phyloP scores from a whole-genome alignment of 2,113 vertebrate genomes.

The Apeltes quadracus region DNA sequence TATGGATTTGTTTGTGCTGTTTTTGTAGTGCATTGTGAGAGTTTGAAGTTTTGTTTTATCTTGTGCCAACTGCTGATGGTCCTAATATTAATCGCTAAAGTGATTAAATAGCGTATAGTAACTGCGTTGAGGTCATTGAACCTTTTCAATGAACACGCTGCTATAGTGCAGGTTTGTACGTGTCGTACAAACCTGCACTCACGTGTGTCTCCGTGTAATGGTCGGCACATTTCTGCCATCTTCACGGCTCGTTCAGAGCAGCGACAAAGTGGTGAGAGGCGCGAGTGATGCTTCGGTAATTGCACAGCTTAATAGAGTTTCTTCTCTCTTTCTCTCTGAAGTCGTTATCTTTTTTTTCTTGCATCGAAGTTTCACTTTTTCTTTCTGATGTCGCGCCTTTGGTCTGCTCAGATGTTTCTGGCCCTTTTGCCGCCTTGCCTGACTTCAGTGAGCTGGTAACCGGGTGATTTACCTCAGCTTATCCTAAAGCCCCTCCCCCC shows the following conservation, averaged over 20 bases:
- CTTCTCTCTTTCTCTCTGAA: constrained; percentile 32
- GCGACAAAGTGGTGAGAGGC: constrained; percentile 10
- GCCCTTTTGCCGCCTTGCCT: not conserved
- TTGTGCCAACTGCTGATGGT: constrained; percentile 2
- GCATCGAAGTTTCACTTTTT: constrained; percentile 1
- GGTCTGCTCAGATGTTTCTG: constrained; percentile 32
- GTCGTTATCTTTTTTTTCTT: constrained; percentile 16
- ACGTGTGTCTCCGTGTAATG: not conserved
- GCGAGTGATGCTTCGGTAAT: constrained; percentile 21
- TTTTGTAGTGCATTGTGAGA: not conserved
- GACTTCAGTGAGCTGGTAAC: constrained; percentile 39
- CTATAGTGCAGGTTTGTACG: not conserved
- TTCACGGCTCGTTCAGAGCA: constrained; percentile 11
- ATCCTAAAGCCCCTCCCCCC: constrained; percentile 24
- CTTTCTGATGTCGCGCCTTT: constrained; percentile 42
- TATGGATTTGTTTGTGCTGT: not conserved
- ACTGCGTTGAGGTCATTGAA: constrained; percentile 9
- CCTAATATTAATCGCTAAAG: not conserved
- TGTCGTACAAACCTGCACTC: not conserved
- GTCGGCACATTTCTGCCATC: constrained; percentile 9
- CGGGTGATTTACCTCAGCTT: constrained; percentile 44
- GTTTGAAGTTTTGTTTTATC: not conserved
- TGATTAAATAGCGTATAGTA: not conserved
- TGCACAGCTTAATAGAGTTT: constrained; percentile 25
- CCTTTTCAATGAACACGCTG: not conserved